Evolutionary conservation across 1,140 invertebrate species (phyloP).

Genomic region (Mylabris phalerata): DNA sequence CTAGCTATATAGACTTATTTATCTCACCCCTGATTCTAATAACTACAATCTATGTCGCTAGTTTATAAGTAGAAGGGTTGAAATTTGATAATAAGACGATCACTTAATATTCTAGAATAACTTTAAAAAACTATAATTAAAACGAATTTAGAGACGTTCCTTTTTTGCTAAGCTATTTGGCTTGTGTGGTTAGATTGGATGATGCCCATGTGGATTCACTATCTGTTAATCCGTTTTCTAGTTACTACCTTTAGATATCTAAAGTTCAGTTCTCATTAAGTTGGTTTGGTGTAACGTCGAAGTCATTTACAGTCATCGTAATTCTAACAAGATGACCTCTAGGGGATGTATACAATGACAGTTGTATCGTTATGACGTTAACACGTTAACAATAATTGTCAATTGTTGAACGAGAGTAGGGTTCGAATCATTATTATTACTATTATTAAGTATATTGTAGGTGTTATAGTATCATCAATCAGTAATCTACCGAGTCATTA

Average conservation of each 20-base stretch:
- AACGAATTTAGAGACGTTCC: too few species aligned
- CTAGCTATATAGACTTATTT: constrained; percentile 14
- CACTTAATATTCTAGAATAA: too few species aligned
- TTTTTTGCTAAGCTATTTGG: too few species aligned
- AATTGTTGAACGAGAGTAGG: background rate
- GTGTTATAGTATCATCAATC: constrained; percentile 20
- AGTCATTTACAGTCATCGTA: constrained; percentile 2
- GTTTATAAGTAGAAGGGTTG: constrained; percentile 11
- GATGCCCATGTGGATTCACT: too few species aligned
- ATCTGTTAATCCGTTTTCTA: too few species aligned
- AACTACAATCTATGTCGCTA: constrained; percentile 25
- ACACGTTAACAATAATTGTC: constrained; percentile 22
- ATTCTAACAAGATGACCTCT: constrained; percentile 7
- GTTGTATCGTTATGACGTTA: constrained; percentile 21
- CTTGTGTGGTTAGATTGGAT: too few species aligned
- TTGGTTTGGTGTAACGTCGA: background rate
- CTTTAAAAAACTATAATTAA: too few species aligned
- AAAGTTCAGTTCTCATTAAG: too few species aligned
- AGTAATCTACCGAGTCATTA: constrained; percentile 25
- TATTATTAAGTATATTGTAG: too few species aligned
- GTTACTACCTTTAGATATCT: too few species aligned
- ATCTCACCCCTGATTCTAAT: constrained; percentile 28
- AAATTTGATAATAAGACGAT: too few species aligned
- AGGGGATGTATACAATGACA: constrained; percentile 1
- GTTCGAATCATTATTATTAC: too few species aligned